phyloP scores from a whole-genome alignment of 1,140 invertebrate genomes.

The Helicoverpa zea region DNA sequence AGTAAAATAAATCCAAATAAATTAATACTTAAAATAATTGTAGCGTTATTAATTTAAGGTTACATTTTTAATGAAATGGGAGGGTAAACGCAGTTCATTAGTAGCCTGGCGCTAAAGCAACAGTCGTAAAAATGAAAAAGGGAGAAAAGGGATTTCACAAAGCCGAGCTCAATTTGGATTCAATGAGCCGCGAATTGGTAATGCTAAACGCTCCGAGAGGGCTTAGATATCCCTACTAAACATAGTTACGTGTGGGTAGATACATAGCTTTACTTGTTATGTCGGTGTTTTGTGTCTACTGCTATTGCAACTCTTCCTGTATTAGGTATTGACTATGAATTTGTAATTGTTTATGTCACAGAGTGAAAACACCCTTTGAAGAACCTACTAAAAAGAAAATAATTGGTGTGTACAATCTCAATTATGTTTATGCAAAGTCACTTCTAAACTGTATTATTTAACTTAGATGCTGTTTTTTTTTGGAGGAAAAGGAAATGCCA shows the following conservation, averaged over 20 bases:
- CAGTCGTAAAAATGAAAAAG: constrained; percentile 73
- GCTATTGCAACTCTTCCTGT: neutral
- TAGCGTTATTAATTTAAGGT: constrained; percentile 25
- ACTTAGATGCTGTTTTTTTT: too few relatives aligned
- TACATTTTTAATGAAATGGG: constrained; percentile 59
- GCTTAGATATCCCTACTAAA: constrained; percentile 60
- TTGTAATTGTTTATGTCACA: too few relatives aligned
- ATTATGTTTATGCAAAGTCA: too few relatives aligned
- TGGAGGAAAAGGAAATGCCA: too few relatives aligned
- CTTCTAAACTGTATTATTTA: too few relatives aligned
- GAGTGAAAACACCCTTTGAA: too few relatives aligned
- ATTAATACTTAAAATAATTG: constrained; percentile 7
- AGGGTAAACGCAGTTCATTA: constrained; percentile 67
- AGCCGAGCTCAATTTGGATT: constrained; percentile 70
- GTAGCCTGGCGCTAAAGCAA: constrained; percentile 60
- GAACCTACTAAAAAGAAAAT: neutral
- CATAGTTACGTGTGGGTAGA: constrained; percentile 39
- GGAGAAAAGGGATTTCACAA: constrained; percentile 67
- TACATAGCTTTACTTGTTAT: neutral
- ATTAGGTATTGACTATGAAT: too few relatives aligned
- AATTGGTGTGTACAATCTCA: too few relatives aligned
- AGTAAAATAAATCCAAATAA: neutral
- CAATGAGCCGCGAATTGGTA: constrained; percentile 74
- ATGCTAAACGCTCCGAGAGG: constrained; percentile 67
- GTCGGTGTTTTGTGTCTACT: constrained; percentile 1